Evolutionary conservation across 2,113 vertebrate species (phyloP), one percentile per base, ranked within the genome.

Genomic region (Oryzias woworae): DNA sequence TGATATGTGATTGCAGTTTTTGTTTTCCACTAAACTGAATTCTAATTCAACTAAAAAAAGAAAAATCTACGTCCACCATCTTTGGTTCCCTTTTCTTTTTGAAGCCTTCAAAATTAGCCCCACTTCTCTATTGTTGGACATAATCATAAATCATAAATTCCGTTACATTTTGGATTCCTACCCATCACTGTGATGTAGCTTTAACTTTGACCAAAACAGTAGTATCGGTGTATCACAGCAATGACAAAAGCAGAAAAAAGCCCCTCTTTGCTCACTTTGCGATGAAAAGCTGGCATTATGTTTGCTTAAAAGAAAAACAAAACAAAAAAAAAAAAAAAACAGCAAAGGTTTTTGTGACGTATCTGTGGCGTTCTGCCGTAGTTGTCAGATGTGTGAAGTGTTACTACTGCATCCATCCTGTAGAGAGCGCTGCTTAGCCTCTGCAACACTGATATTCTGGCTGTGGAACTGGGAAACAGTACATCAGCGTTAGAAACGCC

Each of bases 321-420:
- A 20, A 28, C 5, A 28, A 28, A 4, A 28, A 0, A 5, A 28
- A 28, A 28, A 63, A 72, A 70, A 65, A 62, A 44, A 49, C 58
- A 52, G 56, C 36, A 36, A 74, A 61, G 66, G 73, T 66, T 75
- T 75, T 67, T 46, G 73, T 62, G 55, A 73, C 15, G 55, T 76
- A 60, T 81, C 72, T 71, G 71, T 82, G 64, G 69, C 20, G 16
- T 71, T 57, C 76, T 75, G 69, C 71, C 52, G 51, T 75, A 75
- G 58, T 74, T 75, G 83, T 88, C 87, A 87, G 87, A 90, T 86
- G 86, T 84, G 84, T 89, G 86, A 89, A 71, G 85, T 89, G 87
- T 88, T 89, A 77, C 82, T 75, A 76, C 85, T 81, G 69, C 74
- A 76, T 85, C 75, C 75, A 85, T 77, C 86, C 78, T 82, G 69